Conservation (phyloP, 92 coral and sea anemone genomes). For the Epizoanthus scotinus region DNA sequence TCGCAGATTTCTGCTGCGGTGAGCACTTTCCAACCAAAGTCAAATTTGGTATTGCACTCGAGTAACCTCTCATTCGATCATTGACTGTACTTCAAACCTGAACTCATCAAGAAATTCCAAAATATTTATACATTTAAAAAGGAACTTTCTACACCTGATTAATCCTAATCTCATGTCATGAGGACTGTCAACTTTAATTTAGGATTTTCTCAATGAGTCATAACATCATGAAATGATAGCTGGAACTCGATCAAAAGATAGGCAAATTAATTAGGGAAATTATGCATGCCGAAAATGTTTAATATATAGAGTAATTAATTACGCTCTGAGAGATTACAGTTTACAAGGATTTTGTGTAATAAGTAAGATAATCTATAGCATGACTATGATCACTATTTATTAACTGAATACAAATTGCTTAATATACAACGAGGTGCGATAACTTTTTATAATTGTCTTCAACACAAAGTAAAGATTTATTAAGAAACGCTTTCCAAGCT, state of each 20-base stretch:
- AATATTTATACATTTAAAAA: no score
- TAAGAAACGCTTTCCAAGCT: no score
- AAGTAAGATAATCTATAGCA: no score
- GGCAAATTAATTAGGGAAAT: not conserved
- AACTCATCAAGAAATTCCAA: no score
- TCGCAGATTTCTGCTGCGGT: no score
- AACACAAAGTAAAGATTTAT: not conserved
- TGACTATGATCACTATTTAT: not conserved
- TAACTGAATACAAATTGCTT: not conserved
- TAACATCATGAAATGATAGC: constrained; percentile 6
- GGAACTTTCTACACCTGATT: not conserved
- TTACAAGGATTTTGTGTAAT: not conserved
- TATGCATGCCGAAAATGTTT: not conserved
- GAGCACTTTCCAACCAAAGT: no score
- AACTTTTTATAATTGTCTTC: not conserved
- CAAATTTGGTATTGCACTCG: no score
- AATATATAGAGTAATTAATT: not conserved
- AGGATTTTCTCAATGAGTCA: constrained; percentile 5
- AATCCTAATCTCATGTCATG: not conserved
- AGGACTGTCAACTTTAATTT: constrained; percentile 8
- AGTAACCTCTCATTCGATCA: no score
- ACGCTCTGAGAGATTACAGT: not conserved
- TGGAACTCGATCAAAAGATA: not conserved
- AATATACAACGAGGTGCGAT: not conserved
- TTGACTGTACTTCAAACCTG: no score